Evolutionary conservation across 2,888 invertebrate species (phyloP).

Genomic region (Idaea aversata): DNA sequence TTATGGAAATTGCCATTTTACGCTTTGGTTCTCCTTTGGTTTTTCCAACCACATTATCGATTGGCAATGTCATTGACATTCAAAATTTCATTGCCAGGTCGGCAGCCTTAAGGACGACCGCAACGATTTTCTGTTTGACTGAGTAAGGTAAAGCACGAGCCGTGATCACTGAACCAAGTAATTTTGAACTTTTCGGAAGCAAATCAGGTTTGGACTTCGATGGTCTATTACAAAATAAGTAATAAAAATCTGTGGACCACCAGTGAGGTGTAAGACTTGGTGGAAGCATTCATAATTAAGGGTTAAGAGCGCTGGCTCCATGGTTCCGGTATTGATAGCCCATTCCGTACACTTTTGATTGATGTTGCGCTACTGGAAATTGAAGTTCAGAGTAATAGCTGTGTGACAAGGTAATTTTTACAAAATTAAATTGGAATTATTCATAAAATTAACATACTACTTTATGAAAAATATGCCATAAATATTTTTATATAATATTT

Average conservation of each 20-base stretch:
- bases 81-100: conserved; percentile 48
- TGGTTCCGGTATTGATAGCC: conserved; percentile 57
- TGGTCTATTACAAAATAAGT: conserved; percentile 24
- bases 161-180: conserved; percentile 47
- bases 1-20: conserved; percentile 33
- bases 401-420: neutral
- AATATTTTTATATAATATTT: neutral
- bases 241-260: conserved; percentile 44
- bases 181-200: conserved; percentile 19
- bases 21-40: conserved; percentile 32
- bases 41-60: conserved; percentile 38
- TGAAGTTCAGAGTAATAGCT: conserved; percentile 10
- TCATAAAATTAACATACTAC: neutral
- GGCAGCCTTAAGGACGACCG: conserved; percentile 53
- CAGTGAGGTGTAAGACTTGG: conserved; percentile 37
- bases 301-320: conserved; percentile 51
- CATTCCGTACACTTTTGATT: conserved; percentile 25
- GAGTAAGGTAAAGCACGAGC: conserved; percentile 70
- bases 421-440: neutral
- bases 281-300: conserved; percentile 51
- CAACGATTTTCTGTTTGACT: conserved; percentile 73
- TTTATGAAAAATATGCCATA: neutral
- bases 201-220: conserved; percentile 19
- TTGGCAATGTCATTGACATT: conserved; percentile 53
- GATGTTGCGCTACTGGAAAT: conserved; percentile 27